A percentile compares a stretch with the other conserved stretches of the same genome.
These are phyloP conservation scores for Euura saliciscinereae DNA, from an alignment of 1,140 invertebrate species.

Conservation along the genomic window DNA sequence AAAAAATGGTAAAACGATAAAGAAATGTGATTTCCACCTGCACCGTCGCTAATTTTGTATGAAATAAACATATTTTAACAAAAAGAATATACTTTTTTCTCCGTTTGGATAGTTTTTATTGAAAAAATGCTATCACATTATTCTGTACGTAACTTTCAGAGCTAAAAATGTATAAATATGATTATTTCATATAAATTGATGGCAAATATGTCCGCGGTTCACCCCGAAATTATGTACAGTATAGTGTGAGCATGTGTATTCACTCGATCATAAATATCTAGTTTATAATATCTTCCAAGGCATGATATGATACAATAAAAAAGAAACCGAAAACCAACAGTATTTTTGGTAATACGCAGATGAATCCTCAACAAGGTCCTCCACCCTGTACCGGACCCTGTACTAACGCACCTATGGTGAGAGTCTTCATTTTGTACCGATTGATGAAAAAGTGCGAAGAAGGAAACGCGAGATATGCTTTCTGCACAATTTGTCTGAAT, in stretches of 20 bases:
- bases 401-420: constrained; percentile 38
- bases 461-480: neutral
- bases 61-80: constrained; percentile 34
- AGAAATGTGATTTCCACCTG: neutral
- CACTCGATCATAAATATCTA: neutral
- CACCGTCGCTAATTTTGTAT: constrained; percentile 18
- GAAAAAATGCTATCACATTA: constrained; percentile 14
- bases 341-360: constrained; percentile 24
- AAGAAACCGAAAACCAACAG: neutral
- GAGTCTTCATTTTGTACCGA: neutral
- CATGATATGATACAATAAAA: neutral
- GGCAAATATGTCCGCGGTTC: neutral
- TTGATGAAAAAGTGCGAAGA: too few species aligned
- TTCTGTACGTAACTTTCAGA: constrained; percentile 27
- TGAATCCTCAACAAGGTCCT: constrained; percentile 23
- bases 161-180: constrained; percentile 17
- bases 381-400: constrained; percentile 37
- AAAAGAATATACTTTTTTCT: constrained; percentile 14
- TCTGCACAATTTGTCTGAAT: neutral
- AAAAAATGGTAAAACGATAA: neutral
- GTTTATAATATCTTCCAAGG: too few species aligned
- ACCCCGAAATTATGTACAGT: constrained; percentile 24
- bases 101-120: neutral
- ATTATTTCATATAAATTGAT: constrained; percentile 26
- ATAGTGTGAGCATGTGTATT: constrained; percentile 24